These are phyloP conservation scores for Parnassius apollo DNA, from an alignment of 2,888 invertebrate species.

Conservation along the genomic window DNA sequence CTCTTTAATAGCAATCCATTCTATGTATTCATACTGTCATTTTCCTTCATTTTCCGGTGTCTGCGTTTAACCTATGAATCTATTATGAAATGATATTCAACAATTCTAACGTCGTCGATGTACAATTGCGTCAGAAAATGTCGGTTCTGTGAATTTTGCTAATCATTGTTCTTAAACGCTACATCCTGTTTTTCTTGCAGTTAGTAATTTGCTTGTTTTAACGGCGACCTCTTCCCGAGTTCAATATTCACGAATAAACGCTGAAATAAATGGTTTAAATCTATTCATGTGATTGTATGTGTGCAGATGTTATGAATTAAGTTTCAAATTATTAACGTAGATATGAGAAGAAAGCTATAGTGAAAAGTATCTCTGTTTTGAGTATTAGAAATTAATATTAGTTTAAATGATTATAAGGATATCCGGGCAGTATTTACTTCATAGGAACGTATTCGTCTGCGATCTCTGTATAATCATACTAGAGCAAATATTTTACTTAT, in stretches of 20 bases:
- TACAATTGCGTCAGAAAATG: conserved; percentile 49
- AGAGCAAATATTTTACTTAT: too few relatives aligned
- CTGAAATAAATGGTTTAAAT: too few relatives aligned
- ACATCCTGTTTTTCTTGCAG: conserved; percentile 58
- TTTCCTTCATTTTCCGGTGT: conserved; percentile 33
- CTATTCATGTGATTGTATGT: too few relatives aligned
- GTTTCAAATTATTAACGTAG: too few relatives aligned
- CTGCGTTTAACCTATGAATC: conserved; percentile 39
- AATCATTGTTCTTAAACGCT: conserved; percentile 56
- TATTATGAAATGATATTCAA: conserved; percentile 42
- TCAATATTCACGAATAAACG: background rate
- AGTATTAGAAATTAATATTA: too few relatives aligned
- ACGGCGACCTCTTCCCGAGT: background rate
- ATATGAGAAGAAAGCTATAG: too few relatives aligned
- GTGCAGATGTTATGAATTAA: too few relatives aligned
- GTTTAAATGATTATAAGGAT: too few relatives aligned
- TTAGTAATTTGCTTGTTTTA: conserved; percentile 27
- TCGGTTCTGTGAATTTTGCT: conserved; percentile 52
- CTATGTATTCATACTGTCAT: conserved; percentile 20
- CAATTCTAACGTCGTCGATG: conserved; percentile 36
- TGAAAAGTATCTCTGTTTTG: too few relatives aligned
- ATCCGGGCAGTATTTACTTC: too few relatives aligned
- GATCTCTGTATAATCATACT: too few relatives aligned
- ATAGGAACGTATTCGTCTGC: too few relatives aligned
- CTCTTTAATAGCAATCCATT: conserved; percentile 8